Evolutionary conservation across 1,140 invertebrate species (phyloP).

Genomic region (Lepidotrigona ventralis): DNA sequence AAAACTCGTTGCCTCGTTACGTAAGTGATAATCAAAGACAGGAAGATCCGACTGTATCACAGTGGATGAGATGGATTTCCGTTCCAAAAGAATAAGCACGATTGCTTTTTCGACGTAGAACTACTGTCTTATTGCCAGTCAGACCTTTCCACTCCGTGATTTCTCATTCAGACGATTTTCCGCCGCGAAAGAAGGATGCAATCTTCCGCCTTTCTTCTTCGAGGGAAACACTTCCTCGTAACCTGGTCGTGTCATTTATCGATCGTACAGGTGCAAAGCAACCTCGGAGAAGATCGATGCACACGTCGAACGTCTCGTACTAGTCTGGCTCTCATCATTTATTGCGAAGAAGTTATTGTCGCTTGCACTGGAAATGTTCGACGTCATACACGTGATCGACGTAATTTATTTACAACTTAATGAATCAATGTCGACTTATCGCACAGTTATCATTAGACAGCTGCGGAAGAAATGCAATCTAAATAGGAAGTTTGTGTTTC

Average conservation of each 20-base stretch:
- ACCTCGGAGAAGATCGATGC: slow-evolving; percentile 44
- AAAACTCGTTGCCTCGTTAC: background rate
- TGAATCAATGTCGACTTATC: no score
- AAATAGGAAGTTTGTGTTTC: no score
- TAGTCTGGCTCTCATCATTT: background rate
- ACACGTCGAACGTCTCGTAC: slow-evolving; percentile 17
- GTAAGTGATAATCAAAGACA: background rate
- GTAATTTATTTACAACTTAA: background rate
- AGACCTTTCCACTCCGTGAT: slow-evolving; percentile 44
- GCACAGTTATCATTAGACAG: no score
- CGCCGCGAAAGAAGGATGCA: slow-evolving; percentile 43
- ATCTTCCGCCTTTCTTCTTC: slow-evolving; percentile 46
- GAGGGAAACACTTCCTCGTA: slow-evolving; percentile 12
- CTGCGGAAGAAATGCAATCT: no score
- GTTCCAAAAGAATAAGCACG: background rate
- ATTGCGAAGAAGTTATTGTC: background rate
- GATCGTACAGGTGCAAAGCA: slow-evolving; percentile 49
- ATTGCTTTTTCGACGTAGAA: background rate
- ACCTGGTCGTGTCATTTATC: slow-evolving; percentile 45
- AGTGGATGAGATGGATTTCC: background rate
- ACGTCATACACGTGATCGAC: background rate
- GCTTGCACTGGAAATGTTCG: no score
- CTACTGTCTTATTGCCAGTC: slow-evolving; percentile 18
- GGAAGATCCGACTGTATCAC: background rate
- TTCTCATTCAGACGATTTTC: slow-evolving; percentile 45